Conservation (phyloP, 2,888 invertebrate genomes). For the Tiliacea aurago region DNA sequence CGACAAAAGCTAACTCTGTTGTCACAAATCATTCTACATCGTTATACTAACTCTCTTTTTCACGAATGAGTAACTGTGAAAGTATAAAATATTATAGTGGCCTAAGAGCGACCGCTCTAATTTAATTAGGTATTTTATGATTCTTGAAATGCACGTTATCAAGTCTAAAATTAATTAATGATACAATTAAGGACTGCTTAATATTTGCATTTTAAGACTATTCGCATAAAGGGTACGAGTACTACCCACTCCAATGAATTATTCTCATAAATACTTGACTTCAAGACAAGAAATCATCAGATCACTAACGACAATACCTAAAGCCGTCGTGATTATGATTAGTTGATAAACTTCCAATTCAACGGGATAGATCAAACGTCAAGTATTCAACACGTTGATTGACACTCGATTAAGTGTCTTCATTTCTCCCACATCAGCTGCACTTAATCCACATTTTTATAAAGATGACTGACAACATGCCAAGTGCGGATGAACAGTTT, state of each 20-base stretch:
- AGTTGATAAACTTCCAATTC: conserved; percentile 23
- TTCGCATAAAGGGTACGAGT: background rate
- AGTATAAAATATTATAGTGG: conserved; percentile 44
- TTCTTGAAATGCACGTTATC: conserved; percentile 2
- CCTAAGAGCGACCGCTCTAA: conserved; percentile 12
- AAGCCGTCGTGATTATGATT: background rate
- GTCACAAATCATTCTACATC: conserved; percentile 42
- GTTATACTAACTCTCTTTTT: conserved; percentile 57
- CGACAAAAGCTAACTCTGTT: conserved; percentile 45
- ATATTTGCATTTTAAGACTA: background rate
- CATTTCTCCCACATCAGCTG: conserved; percentile 21
- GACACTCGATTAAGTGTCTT: conserved; percentile 15
- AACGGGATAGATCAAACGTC: conserved; percentile 42
- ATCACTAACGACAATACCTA: background rate
- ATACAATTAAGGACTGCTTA: background rate
- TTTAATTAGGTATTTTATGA: conserved; percentile 17
- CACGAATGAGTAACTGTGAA: conserved; percentile 61
- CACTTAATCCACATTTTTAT: conserved; percentile 27
- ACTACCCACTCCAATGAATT: background rate
- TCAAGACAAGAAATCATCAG: conserved; percentile 19
- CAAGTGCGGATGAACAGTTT: conserved; percentile 11
- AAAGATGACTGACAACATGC: background rate
- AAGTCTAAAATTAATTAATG: conserved; percentile 5
- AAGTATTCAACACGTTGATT: conserved; percentile 44
- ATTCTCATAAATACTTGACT: conserved; percentile 1